A percentile compares a stretch with the other conserved stretches of the same genome.
Evolutionary conservation across 2,113 vertebrate genomes (phyloP).

Genomic region (Hippocampus barbouri): DNA sequence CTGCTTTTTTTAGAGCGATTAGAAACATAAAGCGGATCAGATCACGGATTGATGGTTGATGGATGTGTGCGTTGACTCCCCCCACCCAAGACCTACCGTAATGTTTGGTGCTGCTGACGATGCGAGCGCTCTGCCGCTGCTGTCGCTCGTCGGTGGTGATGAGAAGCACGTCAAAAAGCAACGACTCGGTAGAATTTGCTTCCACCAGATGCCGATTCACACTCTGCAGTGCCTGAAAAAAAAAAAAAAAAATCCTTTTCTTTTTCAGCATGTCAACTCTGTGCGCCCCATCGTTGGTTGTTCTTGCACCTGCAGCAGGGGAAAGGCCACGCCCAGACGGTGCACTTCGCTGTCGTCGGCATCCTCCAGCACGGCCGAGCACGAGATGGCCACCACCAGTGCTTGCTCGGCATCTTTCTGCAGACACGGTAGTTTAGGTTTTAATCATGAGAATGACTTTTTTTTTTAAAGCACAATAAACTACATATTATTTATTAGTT

Average conservation of each 20-base stretch:
- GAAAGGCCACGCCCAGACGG: constrained; percentile 25
- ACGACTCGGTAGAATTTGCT: constrained; percentile 60
- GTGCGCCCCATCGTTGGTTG: too few relatives aligned
- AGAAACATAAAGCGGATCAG: too few relatives aligned
- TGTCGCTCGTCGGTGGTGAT: constrained; percentile 68
- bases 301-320: constrained; percentile 40
- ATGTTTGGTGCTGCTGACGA: constrained; percentile 68
- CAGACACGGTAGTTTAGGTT: constrained; percentile 4
- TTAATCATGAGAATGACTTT: neutral
- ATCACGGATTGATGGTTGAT: too few relatives aligned
- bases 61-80: too few relatives aligned
- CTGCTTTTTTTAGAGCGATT: too few relatives aligned
- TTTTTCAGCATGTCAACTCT: neutral
- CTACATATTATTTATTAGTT: neutral
- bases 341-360: constrained; percentile 37
- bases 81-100: constrained; percentile 52
- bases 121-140: constrained; percentile 51
- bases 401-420: constrained; percentile 70
- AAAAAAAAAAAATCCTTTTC: neutral
- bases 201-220: constrained; percentile 73
- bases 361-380: constrained; percentile 66
- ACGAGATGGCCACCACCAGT: constrained; percentile 72
- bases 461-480: neutral
- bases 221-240: constrained; percentile 63
- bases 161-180: constrained; percentile 76